A percentile compares a stretch with the other conserved stretches of the same genome.
Evolutionary conservation across 2,113 vertebrate species (phyloP).

Genomic region (Gobiocypris rarus): DNA sequence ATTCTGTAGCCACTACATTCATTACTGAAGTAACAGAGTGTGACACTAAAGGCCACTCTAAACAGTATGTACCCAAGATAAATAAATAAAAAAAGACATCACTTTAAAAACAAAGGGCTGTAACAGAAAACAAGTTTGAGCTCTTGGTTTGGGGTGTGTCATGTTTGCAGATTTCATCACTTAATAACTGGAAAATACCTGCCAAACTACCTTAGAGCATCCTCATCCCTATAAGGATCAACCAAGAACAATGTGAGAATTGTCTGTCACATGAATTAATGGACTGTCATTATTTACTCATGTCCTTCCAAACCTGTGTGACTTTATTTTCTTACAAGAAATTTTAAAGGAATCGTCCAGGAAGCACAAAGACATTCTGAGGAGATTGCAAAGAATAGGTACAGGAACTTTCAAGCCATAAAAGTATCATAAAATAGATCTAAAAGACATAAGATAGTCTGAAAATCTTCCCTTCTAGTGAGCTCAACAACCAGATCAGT

Average conservation of each 20-base stretch:
- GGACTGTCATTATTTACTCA: not conserved
- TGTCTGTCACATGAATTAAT: not conserved
- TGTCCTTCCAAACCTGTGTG: not conserved
- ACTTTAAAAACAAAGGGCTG: not conserved
- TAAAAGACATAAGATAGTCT: not conserved
- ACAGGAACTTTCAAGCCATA: not conserved
- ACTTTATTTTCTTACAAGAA: not conserved
- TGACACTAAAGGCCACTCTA: not conserved
- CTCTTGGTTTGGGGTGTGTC: not conserved
- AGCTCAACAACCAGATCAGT: not conserved
- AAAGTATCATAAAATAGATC: not conserved
- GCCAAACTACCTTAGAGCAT: constrained; percentile 2
- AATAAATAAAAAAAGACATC: not conserved
- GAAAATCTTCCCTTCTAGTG: not conserved
- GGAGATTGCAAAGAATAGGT: not conserved
- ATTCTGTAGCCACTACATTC: not conserved
- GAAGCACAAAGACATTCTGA: not conserved
- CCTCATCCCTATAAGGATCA: not conserved
- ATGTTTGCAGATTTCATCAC: not conserved
- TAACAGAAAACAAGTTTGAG: not conserved
- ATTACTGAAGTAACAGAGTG: not conserved
- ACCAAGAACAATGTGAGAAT: not conserved
- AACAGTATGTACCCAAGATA: not conserved
- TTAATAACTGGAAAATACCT: not conserved
- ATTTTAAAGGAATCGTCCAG: not conserved